These are phyloP conservation scores for Phengaris arion DNA, from an alignment of 2,888 invertebrate species.

Conservation along the genomic window DNA sequence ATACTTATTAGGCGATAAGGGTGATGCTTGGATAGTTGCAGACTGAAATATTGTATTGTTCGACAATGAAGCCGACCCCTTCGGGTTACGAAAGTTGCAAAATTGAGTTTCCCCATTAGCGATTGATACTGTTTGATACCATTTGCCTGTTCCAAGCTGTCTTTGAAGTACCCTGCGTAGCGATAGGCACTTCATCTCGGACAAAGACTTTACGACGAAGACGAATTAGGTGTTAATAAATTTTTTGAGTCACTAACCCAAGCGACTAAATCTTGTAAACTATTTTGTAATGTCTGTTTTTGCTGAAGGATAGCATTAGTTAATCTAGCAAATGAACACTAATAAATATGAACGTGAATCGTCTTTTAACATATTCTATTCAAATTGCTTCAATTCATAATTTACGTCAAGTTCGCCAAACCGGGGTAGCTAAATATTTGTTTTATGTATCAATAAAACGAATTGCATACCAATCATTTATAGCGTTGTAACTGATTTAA, in stretches of 20 bases:
- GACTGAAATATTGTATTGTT: conserved; percentile 34
- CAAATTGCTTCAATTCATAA: conserved; percentile 29
- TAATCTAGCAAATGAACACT: conserved; percentile 29
- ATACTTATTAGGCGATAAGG: conserved; percentile 26
- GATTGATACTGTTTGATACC: conserved; percentile 35
- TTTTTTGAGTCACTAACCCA: conserved; percentile 28
- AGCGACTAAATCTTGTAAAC: conserved; percentile 28
- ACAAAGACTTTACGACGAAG: conserved; percentile 35
- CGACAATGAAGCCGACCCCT: conserved; percentile 37
- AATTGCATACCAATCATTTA: too few relatives aligned
- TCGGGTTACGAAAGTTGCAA: conserved; percentile 36
- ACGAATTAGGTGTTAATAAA: conserved; percentile 17
- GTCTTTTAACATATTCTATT: conserved; percentile 28
- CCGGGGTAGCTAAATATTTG: conserved; percentile 33
- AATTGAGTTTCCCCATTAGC: conserved; percentile 41
- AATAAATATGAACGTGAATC: conserved; percentile 31
- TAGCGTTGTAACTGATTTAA: too few relatives aligned
- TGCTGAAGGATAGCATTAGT: conserved; percentile 27
- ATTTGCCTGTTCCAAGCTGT: conserved; percentile 33
- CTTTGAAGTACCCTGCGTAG: conserved; percentile 35
- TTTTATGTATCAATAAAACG: too few relatives aligned
- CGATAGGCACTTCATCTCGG: conserved; percentile 36
- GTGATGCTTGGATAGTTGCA: conserved; percentile 30
- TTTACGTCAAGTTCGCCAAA: conserved; percentile 30
- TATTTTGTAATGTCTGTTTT: conserved; percentile 29